Evolutionary conservation across 2,888 invertebrate genomes (phyloP), one percentile per base, ranked within the genome.

Genomic region (Kryphioiulus occultus): DNA sequence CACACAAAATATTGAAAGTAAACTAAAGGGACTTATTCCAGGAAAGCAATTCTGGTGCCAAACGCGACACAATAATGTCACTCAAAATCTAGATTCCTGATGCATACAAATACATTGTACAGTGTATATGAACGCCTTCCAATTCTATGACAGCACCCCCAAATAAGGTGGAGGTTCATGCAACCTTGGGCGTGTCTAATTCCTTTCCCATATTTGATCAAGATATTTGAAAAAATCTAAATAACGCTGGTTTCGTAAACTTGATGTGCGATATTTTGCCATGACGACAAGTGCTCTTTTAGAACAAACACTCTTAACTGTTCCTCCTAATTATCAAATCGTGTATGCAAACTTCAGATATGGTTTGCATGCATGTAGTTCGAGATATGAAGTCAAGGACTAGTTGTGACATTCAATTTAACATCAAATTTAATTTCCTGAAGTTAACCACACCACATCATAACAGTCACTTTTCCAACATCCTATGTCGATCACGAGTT

Each of bases 161-260:
- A 12, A 53, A 53, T 53, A 53, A 17, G 17, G 2, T 26, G 26
- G 30, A 78, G 78, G 78, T 15, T 78, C 68, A 22, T 26, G 22
- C 30, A 26, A 30, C 30, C 30, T 78, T 78, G 78, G 78, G 78
- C 15, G 78, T 78, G 30, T 22, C 78, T 30, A 78, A 26, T 78
- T 26, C 78, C 22, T 10, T 9, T 22, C 22, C 22, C 59, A 68
- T 68, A 9, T 68, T 22, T 22, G 22, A 68, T 22, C 59, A 22
- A 68, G 59, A 68, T 68, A 78, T 78, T 78, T 12, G 78, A 78
- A 78, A 78, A 30, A 30, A 78, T 78, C 30, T 78, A 12, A 78
- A 78, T 78, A 78, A 30, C 30, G 26, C 15, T 30, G 26, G 26
- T 30, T 78, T 78, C 78, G 15, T 12, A 78, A 78, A 15, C 26